A percentile compares a stretch with the other conserved stretches of the same genome.
These are phyloP conservation scores for Oligia strigilis DNA, from an alignment of 2,888 invertebrate genomes.

Conservation along the genomic window DNA sequence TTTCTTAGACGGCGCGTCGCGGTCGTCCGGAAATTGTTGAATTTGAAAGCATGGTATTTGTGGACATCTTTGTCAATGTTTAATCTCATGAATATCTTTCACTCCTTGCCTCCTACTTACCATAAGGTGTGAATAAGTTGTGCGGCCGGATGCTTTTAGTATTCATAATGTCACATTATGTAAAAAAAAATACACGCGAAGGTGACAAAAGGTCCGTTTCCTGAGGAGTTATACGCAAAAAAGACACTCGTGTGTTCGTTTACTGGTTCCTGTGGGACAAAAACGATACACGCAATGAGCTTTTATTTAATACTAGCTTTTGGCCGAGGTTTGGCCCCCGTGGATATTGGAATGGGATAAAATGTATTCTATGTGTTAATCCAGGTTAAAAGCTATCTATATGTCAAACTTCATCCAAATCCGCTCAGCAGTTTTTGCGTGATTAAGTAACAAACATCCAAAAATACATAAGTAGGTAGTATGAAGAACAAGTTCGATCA, in stretches of 20 bases:
- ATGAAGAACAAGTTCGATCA: not conserved
- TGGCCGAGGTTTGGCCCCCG: not conserved
- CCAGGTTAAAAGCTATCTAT: not conserved
- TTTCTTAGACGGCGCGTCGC: not conserved
- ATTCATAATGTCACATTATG: constrained; percentile 57
- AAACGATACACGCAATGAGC: constrained; percentile 22
- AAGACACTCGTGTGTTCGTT: constrained; percentile 23
- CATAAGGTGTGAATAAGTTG: constrained; percentile 51
- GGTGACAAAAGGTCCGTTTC: constrained; percentile 51
- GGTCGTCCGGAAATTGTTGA: not conserved
- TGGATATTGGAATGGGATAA: not conserved
- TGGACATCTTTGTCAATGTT: constrained; percentile 8
- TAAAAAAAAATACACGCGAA: constrained; percentile 52
- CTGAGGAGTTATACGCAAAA: constrained; percentile 49
- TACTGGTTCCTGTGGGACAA: constrained; percentile 35
- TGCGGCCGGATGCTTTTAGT: constrained; percentile 62
- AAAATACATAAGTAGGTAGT: not conserved
- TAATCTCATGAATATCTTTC: constrained; percentile 15
- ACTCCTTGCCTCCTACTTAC: constrained; percentile 11
- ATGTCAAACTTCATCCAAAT: not conserved
- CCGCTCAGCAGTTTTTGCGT: too few relatives aligned
- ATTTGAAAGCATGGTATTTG: not conserved
- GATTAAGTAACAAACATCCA: not conserved
- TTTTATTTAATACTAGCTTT: not conserved
- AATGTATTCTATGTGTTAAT: not conserved